phyloP scores from a whole-genome alignment of 2,113 vertebrate species.

The Phyllopteryx taeniolatus region DNA sequence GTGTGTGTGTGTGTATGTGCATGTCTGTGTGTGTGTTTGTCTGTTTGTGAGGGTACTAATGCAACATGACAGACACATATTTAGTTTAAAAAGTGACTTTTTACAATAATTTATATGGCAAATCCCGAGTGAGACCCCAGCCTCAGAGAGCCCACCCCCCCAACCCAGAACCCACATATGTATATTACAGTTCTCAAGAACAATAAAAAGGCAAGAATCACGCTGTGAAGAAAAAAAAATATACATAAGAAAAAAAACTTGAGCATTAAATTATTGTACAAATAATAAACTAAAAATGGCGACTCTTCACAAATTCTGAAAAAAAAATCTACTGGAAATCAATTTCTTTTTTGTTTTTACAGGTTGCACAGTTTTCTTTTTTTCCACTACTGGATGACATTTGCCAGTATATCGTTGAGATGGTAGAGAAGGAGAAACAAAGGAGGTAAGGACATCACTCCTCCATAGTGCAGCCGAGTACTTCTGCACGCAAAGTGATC shows the following conservation, averaged over 20 bases:
- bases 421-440: neutral
- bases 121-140: conserved; percentile 61
- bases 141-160: conserved; percentile 14
- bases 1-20: conserved; percentile 23
- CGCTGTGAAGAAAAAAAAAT: conserved; percentile 50
- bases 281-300: conserved; percentile 80
- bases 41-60: conserved; percentile 15
- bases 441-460: conserved; percentile 74
- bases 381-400: conserved; percentile 63
- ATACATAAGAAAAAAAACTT: conserved; percentile 73
- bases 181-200: conserved; percentile 59
- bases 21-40: neutral
- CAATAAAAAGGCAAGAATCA: conserved; percentile 63
- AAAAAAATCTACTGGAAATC: conserved; percentile 79
- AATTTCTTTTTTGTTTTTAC: conserved; percentile 72
- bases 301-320: conserved; percentile 66
- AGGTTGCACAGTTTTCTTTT: conserved; percentile 86
- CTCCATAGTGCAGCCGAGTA: conserved; percentile 91
- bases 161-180: conserved; percentile 26
- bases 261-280: conserved; percentile 83
- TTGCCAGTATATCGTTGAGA: conserved; percentile 53
- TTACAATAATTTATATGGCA: conserved; percentile 70
- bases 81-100: conserved; percentile 77
- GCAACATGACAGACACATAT: conserved; percentile 56
- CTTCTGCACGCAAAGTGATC: conserved; percentile 92